Percentiles rank a stretch among this genome's conserved stretches.
phyloP scores from a whole-genome alignment of 2,888 invertebrate species.

The Euplexia lucipara region DNA sequence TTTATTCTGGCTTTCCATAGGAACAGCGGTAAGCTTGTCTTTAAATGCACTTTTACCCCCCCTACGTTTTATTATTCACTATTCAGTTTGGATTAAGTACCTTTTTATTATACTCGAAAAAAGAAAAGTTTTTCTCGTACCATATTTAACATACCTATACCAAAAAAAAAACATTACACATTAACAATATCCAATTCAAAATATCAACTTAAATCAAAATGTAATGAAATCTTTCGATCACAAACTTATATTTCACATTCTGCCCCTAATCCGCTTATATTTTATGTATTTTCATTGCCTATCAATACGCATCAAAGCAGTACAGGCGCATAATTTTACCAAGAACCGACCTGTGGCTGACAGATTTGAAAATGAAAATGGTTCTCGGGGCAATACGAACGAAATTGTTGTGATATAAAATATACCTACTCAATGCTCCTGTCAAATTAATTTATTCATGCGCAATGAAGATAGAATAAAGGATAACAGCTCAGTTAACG shows the following conservation, averaged over 20 bases:
- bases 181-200: neutral
- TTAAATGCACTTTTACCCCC: too few relatives aligned
- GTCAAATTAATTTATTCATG: slow-evolving; percentile 45
- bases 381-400: slow-evolving; percentile 56
- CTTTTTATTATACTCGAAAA: too few relatives aligned
- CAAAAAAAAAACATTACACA: too few relatives aligned
- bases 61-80: too few relatives aligned
- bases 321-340: slow-evolving; percentile 41
- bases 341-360: slow-evolving; percentile 56
- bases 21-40: too few relatives aligned
- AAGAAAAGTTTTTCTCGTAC: too few relatives aligned
- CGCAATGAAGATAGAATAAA: slow-evolving; percentile 23
- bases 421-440: slow-evolving; percentile 25
- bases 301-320: slow-evolving; percentile 12
- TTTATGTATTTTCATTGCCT: slow-evolving; percentile 7
- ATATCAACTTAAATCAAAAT: too few relatives aligned
- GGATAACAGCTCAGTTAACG: neutral
- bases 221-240: neutral
- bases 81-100: too few relatives aligned
- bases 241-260: neutral
- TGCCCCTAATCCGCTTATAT: neutral
- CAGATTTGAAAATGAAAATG: slow-evolving; percentile 68
- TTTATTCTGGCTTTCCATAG: too few relatives aligned
- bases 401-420: slow-evolving; percentile 56
- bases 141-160: too few relatives aligned